Evolutionary conservation across 2,797 vertebrate genomes (phyloP).

Genomic region (Carcharodon carcharias): DNA sequence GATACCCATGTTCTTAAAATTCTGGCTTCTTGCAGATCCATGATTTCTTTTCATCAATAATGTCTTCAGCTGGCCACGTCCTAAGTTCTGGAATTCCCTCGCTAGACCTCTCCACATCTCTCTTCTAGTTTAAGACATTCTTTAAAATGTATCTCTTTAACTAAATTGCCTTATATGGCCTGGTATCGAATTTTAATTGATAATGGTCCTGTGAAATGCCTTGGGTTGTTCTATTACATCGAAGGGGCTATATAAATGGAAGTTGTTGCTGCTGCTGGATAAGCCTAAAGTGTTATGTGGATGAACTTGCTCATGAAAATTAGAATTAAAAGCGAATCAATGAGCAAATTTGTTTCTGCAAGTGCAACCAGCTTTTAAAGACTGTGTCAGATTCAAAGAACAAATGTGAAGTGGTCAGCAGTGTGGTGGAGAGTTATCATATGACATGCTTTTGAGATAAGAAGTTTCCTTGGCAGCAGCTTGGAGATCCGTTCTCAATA

Average conservation of each 20-base stretch:
- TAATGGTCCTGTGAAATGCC: neutral
- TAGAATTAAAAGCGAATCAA: neutral
- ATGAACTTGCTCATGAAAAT: neutral
- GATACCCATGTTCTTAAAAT: neutral
- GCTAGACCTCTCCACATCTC: neutral
- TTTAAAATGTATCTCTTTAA: neutral
- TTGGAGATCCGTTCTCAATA: neutral
- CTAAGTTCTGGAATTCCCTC: neutral
- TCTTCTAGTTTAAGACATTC: neutral
- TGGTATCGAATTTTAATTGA: neutral
- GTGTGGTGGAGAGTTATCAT: neutral
- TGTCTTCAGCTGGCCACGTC: neutral
- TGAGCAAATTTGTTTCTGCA: neutral
- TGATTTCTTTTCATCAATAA: neutral
- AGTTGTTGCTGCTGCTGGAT: neutral
- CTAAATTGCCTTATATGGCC: neutral
- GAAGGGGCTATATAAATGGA: neutral
- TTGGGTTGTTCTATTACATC: neutral
- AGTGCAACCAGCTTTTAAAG: neutral
- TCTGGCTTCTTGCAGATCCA: neutral
- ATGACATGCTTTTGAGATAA: neutral
- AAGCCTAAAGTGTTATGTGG: neutral
- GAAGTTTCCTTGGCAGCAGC: neutral
- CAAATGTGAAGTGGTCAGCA: too few relatives aligned
- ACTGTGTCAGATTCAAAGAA: neutral